These are phyloP conservation scores for Neuroterus valhalla DNA, from an alignment of 1,140 invertebrate species.

Conservation along the genomic window DNA sequence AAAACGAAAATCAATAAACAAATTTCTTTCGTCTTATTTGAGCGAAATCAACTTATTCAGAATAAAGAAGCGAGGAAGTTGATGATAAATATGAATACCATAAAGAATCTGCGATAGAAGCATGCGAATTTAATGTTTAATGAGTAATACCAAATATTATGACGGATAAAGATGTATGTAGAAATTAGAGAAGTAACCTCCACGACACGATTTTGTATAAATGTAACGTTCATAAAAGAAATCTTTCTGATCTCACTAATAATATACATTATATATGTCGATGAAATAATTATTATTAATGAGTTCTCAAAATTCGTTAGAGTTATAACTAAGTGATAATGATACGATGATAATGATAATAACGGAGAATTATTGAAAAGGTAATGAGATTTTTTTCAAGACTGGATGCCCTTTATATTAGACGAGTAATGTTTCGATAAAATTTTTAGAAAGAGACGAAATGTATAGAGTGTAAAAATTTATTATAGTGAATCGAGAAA, in stretches of 20 bases:
- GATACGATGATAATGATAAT: constrained; percentile 39
- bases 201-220: constrained; percentile 65
- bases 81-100: background rate
- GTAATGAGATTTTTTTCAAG: constrained; percentile 58
- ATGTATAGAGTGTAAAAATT: constrained; percentile 63
- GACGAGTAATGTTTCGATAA: constrained; percentile 58
- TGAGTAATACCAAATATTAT: constrained; percentile 70
- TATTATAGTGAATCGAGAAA: constrained; percentile 43
- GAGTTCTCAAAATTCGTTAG: constrained; percentile 41
- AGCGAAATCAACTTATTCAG: constrained; percentile 75
- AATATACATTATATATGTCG: constrained; percentile 52
- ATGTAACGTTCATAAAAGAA: constrained; percentile 59
- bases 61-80: constrained; percentile 63
- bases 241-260: constrained; percentile 69
- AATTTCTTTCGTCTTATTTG: constrained; percentile 73
- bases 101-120: constrained; percentile 46
- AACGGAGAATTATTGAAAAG: constrained; percentile 51
- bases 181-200: constrained; percentile 34
- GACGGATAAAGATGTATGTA: constrained; percentile 60
- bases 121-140: constrained; percentile 44
- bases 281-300: constrained; percentile 47
- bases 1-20: constrained; percentile 73
- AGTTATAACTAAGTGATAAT: constrained; percentile 45
- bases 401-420: constrained; percentile 55
- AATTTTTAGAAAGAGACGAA: constrained; percentile 36